Evolutionary conservation across 1,140 invertebrate genomes (phyloP), one percentile per base, ranked within the genome.

Genomic region (Pinna nobilis): DNA sequence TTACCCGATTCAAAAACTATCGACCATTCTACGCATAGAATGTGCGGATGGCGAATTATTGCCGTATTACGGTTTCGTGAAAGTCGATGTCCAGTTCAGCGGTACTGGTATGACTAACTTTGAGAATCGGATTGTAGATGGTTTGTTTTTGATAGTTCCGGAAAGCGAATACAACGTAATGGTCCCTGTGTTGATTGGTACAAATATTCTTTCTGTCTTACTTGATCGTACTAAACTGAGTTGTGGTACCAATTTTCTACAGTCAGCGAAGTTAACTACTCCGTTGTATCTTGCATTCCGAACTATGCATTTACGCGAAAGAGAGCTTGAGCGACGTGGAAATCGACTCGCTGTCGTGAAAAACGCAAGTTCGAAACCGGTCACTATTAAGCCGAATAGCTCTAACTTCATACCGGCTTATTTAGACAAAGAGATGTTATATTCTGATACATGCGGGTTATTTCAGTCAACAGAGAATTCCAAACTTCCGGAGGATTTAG

Each of bases 251-350:
- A 63, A 3, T 37, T 77, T 35, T 69, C 39, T 77, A 44, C 75
- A 77, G 28, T 33, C 3, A 39, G 59, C 60, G 20, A 18, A 23
- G 23, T 35, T 67, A 1, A 53, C 51, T 25, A 66, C 64, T 23
- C 59, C 74, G 2, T 67, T 69, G 68, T 76, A 71, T 55, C 37
- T 70, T 7, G 61, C 68, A 35, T 71, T 71, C 18, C 33, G 68
- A 59, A 71, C 68, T 50, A 49, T 76, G 13, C 4, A 2, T 20
- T 13, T 71, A 23, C 32, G 55, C 30, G 68, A 76, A 61, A 65
- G 59, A 25, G 35, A 61, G 32, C 28, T 76, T 4, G 25, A 11
- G 6, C 70, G 30, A 25, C 55, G 55, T 18, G 28, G 66, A 2
- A 18, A 71, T 47, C 15, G 25, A 51, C 41, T 67, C 20, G 76